Base-by-base conservation (phyloP, 2,888 invertebrate genomes). In the Theodoxus fluviatilis region DNA sequence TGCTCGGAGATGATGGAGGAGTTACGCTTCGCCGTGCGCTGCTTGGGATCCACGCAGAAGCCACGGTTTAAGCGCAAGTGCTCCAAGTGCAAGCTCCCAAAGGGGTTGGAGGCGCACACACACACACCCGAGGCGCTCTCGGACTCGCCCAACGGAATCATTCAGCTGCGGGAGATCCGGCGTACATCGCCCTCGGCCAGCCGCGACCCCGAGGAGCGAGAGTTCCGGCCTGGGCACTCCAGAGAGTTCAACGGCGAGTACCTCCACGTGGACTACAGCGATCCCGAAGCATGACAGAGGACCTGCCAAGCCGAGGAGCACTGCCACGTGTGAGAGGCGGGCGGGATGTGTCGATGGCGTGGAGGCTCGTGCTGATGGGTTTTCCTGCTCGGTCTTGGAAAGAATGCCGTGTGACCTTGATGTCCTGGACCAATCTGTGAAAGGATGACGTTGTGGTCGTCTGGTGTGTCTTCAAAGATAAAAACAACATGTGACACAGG, bases 1-100 rank as follows among this genome's bases (percentile, higher is more conserved):
- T 97, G 96, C 87, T 93, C 95, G 55, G 96, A 97, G 89, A 95
- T 97, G 94, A 94, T 91, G 0, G 92, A 96, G 89, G 96, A 97
- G 88, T 88, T 97, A 72, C 90, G 95, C 38, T 96, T 96, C 84
- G 96, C 97, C 0, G 91, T 97, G 86, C 91, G 93, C 65, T 96
- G 96, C 86, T 91, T 91, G 28, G 94, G 94, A 4, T 93, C 95
- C 1, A 91, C 93, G 75, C 93, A 94, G 82, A 89, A 94, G 73
- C 94, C 95, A 1, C 75, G 76, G 69, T 75, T 76, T 61, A 79
- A 78, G 71, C 75, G 76, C 64, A 72, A 73, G 63, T 81, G 80
- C 71, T 76, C 77, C 55, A 77, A 78, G 68, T 81, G 80, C 71
- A 80, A 79, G n/a, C n/a, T n/a, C 12, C 6, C 59, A 67, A 25